phyloP scores from a whole-genome alignment of 1,140 invertebrate genomes.

The Batillaria attramentaria region DNA sequence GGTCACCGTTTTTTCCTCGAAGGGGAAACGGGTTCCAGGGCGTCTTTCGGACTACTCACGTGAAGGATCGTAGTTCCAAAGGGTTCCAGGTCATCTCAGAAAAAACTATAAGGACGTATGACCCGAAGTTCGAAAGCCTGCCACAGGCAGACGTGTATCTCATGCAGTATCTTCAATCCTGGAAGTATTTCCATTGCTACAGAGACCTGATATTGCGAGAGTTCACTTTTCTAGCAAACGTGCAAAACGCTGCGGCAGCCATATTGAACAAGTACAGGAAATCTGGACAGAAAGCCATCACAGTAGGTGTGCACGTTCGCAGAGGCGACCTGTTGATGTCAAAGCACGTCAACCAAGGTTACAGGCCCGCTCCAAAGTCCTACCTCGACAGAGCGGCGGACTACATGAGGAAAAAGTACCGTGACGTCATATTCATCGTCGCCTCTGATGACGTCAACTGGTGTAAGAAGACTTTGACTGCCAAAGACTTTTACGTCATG shows the following conservation, averaged over 20 bases:
- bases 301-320: conserved; percentile 34
- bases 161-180: conserved; percentile 56
- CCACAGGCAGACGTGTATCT: conserved; percentile 25
- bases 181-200: conserved; percentile 58
- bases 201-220: conserved; percentile 39
- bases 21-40: neutral
- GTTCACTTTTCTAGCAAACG: conserved; percentile 46
- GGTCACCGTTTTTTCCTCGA: conserved; percentile 36
- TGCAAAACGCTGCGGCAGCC: conserved; percentile 19
- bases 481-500: neutral
- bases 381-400: conserved; percentile 30
- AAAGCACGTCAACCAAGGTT: conserved; percentile 11
- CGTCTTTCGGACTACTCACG: neutral
- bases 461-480: conserved; percentile 13
- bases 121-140: conserved; percentile 30
- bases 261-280: neutral
- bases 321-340: conserved; percentile 14
- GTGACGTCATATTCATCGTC: conserved; percentile 25
- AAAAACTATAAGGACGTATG: conserved; percentile 23
- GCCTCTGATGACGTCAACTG: conserved; percentile 25
- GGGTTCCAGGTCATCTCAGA: neutral
- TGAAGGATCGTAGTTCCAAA: neutral
- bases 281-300: neutral
- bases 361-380: conserved; percentile 16
- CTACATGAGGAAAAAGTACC: conserved; percentile 24